Percentiles rank a stretch among this genome's conserved stretches.
Conservation (phyloP, 2,113 vertebrate genomes). For the Tragulus kanchil region DNA sequence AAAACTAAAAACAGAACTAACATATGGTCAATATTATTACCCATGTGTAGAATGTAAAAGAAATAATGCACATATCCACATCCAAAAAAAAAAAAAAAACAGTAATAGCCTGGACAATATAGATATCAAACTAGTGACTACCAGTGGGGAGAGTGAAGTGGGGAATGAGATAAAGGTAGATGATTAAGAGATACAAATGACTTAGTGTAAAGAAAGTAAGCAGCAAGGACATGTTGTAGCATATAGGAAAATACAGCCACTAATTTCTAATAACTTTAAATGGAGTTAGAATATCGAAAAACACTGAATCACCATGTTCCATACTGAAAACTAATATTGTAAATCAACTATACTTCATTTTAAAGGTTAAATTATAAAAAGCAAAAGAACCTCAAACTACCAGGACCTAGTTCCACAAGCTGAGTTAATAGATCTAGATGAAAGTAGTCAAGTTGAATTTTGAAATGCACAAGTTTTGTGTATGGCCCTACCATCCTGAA, state of each 20-base stretch:
- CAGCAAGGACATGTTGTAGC: not conserved
- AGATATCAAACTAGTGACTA: not conserved
- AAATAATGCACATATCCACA: too few relatives aligned
- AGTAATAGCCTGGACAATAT: not conserved
- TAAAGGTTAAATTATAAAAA: not conserved
- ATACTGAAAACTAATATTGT: not conserved
- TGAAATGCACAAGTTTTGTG: not conserved
- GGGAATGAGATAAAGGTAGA: not conserved
- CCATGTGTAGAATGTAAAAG: not conserved
- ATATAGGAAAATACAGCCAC: not conserved
- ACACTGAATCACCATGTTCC: not conserved
- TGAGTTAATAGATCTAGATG: not conserved
- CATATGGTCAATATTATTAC: not conserved
- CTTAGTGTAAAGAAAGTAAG: not conserved
- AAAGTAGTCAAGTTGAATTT: not conserved
- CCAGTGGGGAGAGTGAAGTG: not conserved
- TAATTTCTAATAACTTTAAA: not conserved
- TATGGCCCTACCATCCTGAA: too few relatives aligned
- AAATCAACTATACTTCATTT: not conserved
- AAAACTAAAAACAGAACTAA: not conserved
- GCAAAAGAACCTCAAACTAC: not conserved
- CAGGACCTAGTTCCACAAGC: not conserved
- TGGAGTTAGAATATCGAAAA: not conserved
- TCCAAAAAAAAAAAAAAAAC: not conserved
- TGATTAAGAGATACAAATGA: not conserved